A percentile compares a stretch with the other conserved stretches of the same genome.
Evolutionary conservation across 2,113 vertebrate species (phyloP).

Genomic region (Strigops habroptila): DNA sequence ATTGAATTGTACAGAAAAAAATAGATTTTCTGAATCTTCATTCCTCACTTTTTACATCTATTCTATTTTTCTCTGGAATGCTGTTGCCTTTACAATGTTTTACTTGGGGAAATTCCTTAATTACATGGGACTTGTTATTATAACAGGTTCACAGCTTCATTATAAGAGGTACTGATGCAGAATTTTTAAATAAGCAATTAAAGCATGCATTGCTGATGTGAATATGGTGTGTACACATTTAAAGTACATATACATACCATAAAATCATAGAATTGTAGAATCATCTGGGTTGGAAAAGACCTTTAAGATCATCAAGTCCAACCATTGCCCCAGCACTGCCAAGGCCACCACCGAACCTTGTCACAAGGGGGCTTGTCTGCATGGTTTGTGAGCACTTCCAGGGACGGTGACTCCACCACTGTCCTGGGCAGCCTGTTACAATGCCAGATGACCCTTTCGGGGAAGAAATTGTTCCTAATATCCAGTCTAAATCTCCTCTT

Average conservation of each 20-base stretch:
- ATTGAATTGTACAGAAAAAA: neutral
- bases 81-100: neutral
- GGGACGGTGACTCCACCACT: neutral
- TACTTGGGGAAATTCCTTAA: constrained; percentile 11
- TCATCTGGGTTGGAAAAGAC: neutral
- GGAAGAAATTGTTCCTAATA: neutral
- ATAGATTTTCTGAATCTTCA: neutral
- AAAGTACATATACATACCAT: neutral
- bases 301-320: neutral
- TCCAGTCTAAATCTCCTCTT: neutral
- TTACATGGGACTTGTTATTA: neutral
- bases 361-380: neutral
- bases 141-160: neutral
- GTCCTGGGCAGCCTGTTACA: neutral
- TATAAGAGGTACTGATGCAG: neutral
- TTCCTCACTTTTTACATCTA: neutral
- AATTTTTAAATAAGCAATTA: neutral
- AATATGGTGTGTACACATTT: neutral
- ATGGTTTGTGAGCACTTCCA: neutral
- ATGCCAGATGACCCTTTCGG: neutral
- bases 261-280: neutral
- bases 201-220: neutral
- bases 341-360: neutral
- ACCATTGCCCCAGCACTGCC: neutral
- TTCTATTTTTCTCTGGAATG: neutral